Conservation (phyloP, 2,113 vertebrate genomes). For the Thryonomys swinderianus region DNA sequence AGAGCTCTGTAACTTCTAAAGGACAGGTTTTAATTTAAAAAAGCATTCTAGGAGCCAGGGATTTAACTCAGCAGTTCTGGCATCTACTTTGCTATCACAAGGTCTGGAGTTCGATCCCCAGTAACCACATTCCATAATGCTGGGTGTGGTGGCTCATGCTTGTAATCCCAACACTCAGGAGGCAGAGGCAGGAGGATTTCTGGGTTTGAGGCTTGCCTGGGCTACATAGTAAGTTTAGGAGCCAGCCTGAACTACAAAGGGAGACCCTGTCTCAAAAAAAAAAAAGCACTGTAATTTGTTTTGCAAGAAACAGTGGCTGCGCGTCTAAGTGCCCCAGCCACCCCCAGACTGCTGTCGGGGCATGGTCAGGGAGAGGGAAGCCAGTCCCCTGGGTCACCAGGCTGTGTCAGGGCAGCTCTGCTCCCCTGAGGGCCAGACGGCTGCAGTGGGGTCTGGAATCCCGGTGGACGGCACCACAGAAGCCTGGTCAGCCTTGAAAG, state of each 20-base stretch:
- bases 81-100: no score
- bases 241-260: no score
- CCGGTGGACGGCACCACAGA: background rate
- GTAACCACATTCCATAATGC: no score
- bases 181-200: no score
- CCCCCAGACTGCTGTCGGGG: background rate
- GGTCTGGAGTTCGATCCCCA: no score
- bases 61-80: no score
- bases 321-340: background rate
- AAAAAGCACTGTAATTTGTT: background rate
- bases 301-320: background rate
- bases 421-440: slow-evolving; percentile 46
- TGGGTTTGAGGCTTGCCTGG: no score
- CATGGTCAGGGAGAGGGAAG: fast-evolving
- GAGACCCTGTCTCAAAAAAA: no score
- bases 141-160: no score
- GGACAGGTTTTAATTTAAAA: background rate
- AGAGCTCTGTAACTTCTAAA: background rate
- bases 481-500: background rate
- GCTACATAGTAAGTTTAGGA: no score
- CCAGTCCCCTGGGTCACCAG: fast-evolving
- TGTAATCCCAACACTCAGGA: no score
- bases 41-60: background rate
- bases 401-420: background rate
- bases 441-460: background rate